phyloP scores from a whole-genome alignment of 2,797 vertebrate species.

The Zonotrichia albicollis region DNA sequence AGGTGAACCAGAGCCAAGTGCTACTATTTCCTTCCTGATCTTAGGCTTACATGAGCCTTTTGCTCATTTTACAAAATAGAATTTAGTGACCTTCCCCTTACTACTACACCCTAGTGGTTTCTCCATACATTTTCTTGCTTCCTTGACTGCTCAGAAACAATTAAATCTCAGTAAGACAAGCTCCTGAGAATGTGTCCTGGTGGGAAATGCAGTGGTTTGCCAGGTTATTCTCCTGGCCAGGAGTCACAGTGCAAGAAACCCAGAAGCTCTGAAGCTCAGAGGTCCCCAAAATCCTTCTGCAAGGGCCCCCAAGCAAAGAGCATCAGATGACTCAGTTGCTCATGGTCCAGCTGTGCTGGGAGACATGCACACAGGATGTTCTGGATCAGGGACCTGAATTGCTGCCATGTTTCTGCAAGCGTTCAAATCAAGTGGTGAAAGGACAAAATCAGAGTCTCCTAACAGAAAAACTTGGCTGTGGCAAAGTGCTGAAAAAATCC shows the following conservation, averaged over 20 bases:
- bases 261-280: neutral
- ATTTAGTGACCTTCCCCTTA: neutral
- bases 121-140: neutral
- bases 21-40: neutral
- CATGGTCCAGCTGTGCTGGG: neutral
- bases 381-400: neutral
- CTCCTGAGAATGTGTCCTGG: neutral
- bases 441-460: neutral
- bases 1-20: neutral
- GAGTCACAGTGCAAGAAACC: neutral
- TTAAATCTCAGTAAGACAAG: neutral
- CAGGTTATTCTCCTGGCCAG: neutral
- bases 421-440: neutral
- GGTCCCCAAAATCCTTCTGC: neutral
- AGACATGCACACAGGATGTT: neutral
- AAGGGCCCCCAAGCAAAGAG: neutral
- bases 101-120: neutral
- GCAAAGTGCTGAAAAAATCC: neutral
- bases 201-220: neutral
- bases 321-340: neutral
- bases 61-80: neutral
- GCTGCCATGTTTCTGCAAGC: neutral
- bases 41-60: neutral
- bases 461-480: neutral
- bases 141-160: neutral